These are phyloP conservation scores for Atractosteus spatula DNA, from an alignment of 2,113 vertebrate genomes.

Conservation along the genomic window DNA sequence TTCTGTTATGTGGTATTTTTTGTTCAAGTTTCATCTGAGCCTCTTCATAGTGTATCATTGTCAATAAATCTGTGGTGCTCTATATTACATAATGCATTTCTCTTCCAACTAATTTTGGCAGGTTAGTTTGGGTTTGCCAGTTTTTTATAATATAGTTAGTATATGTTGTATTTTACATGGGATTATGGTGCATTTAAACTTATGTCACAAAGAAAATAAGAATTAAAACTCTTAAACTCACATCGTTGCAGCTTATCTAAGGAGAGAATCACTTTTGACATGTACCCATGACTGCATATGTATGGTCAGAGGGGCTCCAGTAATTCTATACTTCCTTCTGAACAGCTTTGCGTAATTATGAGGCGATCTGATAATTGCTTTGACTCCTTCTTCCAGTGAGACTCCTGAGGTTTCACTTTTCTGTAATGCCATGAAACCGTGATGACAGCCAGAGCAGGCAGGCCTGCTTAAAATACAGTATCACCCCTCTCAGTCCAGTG, in stretches of 20 bases:
- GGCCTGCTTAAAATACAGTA: not conserved
- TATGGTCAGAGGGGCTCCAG: not conserved
- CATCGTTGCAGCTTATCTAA: not conserved
- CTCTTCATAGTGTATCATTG: too few relatives aligned
- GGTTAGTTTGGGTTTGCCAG: too few relatives aligned
- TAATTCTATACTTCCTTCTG: not conserved
- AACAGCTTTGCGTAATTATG: not conserved
- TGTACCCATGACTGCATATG: not conserved
- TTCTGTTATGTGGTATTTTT: too few relatives aligned
- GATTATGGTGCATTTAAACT: not conserved
- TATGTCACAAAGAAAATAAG: not conserved
- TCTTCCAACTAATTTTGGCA: too few relatives aligned
- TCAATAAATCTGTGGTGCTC: too few relatives aligned
- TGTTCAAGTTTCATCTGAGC: too few relatives aligned
- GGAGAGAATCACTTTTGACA: not conserved
- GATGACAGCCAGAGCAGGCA: not conserved
- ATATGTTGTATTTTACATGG: too few relatives aligned
- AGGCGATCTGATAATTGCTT: conserved; percentile 2
- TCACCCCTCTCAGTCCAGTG: not conserved
- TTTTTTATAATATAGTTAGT: too few relatives aligned
- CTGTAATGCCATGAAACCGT: not conserved
- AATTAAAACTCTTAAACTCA: not conserved
- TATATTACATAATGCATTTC: too few relatives aligned
- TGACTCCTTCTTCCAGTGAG: not conserved
- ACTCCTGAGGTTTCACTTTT: not conserved